Percentiles rank a stretch among this genome's conserved stretches.
These are phyloP conservation scores for Vireo griseus DNA, from an alignment of 2,797 vertebrate species.

Conservation along the genomic window DNA sequence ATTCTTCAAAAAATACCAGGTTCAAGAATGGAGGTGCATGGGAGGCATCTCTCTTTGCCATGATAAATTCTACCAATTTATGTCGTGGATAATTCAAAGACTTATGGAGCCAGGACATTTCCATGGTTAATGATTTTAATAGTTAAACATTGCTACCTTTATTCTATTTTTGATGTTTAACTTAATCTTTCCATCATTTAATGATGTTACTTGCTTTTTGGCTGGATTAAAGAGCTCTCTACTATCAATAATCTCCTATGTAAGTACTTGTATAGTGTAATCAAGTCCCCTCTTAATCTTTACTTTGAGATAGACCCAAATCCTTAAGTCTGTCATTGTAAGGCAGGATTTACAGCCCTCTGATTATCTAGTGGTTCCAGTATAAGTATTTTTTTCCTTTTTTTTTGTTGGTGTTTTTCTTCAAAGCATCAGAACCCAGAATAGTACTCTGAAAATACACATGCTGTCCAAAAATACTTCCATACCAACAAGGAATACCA, in stretches of 20 bases:
- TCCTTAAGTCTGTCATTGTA: not conserved
- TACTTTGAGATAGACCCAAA: not conserved
- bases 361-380: not conserved
- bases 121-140: not conserved
- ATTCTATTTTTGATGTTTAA: not conserved
- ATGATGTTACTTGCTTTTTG: not conserved
- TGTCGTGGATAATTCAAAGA: not conserved
- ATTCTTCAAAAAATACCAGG: not conserved
- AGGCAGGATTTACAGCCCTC: not conserved
- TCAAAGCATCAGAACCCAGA: not conserved
- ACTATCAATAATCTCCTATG: not conserved
- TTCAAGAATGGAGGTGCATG: not conserved
- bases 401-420: not conserved
- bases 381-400: not conserved
- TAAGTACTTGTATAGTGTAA: not conserved
- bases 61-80: not conserved
- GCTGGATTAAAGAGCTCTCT: not conserved
- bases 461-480: not conserved
- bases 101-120: not conserved
- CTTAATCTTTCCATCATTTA: not conserved
- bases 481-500: not conserved
- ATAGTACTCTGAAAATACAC: not conserved
- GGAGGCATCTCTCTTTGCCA: not conserved
- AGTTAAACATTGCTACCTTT: not conserved
- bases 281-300: conserved; percentile 4